Base-by-base conservation (phyloP, 2,113 vertebrate species). In the Pampusana beccarii region DNA sequence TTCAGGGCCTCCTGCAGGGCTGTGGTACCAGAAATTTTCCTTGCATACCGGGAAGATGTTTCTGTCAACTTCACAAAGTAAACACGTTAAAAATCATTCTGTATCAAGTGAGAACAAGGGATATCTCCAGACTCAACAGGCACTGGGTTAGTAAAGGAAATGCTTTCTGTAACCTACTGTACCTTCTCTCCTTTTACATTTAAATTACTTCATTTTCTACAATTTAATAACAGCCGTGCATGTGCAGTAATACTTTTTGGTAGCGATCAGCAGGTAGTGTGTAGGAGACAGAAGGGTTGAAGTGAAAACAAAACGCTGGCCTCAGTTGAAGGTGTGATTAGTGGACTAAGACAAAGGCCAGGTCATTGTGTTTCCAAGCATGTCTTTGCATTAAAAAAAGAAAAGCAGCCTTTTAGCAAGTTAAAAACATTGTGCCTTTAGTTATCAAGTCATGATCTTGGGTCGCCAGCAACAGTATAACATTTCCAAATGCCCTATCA, bases 21-120 rank as follows among this genome's bases (percentile, higher is more conserved):
- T 2, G 99, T 99, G 96, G 99, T 99, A 94, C 99, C 99, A 15
- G 99, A 99, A 95, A 99, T 99, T 98, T 99, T 99, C 56, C 99
- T 98, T 90, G 98, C 98, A 83, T 99, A 99, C 21, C 99, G 98
- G 8, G 99, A 99, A 6, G 99, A 99, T 13, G 99, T 99, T 97
- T 99, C 99, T 13, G 99, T 99, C 97, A 99, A 97, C 99, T 99
- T 97, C 71, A 97, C 78, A 95, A 97, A 86, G 83, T 29, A 96
- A 74, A 96, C 5, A 73, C 0, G 12, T 97, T 95, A 98, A 94
- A 53, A 42, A 31, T 9, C 53, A 10, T 18, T 58, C 46, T 21
- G 40, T 11, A 6, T 28, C 94, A 17, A 40, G 31, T 33, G 40
- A 26, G 62, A 57, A 25, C 10, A 6, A 34, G 60, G 60, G 23